These are phyloP conservation scores for Oedothorax gibbosus DNA, from an alignment of 1,140 invertebrate genomes.

Conservation along the genomic window DNA sequence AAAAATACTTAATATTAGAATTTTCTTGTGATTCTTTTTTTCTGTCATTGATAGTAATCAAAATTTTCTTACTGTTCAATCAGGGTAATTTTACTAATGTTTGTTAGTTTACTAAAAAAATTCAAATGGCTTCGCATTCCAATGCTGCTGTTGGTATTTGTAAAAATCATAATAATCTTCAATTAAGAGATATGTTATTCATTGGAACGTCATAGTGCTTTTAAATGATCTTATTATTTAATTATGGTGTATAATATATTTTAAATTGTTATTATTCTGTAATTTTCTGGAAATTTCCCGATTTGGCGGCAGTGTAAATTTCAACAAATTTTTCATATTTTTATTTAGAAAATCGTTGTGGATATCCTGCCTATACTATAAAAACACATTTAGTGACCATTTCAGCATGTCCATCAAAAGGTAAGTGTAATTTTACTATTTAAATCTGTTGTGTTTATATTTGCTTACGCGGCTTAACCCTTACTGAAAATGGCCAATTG, in stretches of 20 bases:
- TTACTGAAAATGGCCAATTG: background rate
- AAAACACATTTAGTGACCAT: background rate
- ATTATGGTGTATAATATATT: background rate
- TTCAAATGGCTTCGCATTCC: background rate
- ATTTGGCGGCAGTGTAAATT: background rate
- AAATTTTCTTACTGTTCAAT: background rate
- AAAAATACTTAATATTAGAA: background rate
- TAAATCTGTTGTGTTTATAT: background rate
- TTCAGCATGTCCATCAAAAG: constrained; percentile 24
- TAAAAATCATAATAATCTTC: background rate
- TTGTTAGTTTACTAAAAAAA: background rate
- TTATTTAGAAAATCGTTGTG: constrained; percentile 4
- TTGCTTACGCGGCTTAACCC: background rate
- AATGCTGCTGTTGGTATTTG: background rate
- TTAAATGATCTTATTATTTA: background rate
- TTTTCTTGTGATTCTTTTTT: no score
- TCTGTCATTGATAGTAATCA: background rate
- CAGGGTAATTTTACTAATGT: background rate
- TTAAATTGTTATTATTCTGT: background rate
- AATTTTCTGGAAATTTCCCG: background rate
- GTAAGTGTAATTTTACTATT: constrained; percentile 5
- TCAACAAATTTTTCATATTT: background rate
- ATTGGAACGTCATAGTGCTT: background rate
- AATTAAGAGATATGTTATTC: background rate
- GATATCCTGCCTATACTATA: background rate